Percentiles rank a stretch among this genome's conserved stretches.
phyloP scores from a whole-genome alignment of 2,888 invertebrate genomes.

The Petrolisthes manimaculis region DNA sequence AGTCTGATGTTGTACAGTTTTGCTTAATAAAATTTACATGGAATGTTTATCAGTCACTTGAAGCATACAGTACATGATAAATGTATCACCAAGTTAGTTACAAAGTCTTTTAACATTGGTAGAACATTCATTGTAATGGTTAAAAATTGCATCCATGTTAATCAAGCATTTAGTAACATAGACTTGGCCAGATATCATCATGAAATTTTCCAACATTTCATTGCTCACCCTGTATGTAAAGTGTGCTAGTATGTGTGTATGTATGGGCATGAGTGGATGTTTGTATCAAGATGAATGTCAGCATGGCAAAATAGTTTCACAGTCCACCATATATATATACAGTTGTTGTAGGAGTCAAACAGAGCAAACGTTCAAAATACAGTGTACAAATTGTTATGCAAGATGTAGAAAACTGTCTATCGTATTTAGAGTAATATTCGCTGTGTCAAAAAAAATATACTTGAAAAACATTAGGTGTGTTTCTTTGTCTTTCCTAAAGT shows the following conservation, averaged over 20 bases:
- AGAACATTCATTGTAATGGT: too few species aligned
- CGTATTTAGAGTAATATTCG: conserved; percentile 55
- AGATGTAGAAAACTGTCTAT: conserved; percentile 50
- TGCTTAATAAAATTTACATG: too few species aligned
- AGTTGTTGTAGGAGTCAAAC: conserved; percentile 37
- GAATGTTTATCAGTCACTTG: too few species aligned
- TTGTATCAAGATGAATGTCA: background rate
- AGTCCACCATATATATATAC: conserved; percentile 29
- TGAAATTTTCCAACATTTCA: too few species aligned
- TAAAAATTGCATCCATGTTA: too few species aligned
- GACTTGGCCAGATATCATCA: too few species aligned
- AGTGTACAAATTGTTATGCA: conserved; percentile 59
- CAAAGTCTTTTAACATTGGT: too few species aligned
- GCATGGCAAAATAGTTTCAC: conserved; percentile 22
- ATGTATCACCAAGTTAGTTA: too few species aligned
- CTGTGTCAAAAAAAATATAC: conserved; percentile 58
- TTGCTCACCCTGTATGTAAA: too few species aligned
- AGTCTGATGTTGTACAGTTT: too few species aligned
- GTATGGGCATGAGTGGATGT: conserved; percentile 7
- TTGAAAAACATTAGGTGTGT: conserved; percentile 37
- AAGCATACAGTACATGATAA: too few species aligned
- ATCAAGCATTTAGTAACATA: too few species aligned
- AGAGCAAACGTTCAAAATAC: conserved; percentile 54
- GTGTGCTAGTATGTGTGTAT: background rate
- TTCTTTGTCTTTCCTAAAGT: conserved; percentile 18